Evolutionary conservation across 2,113 vertebrate species (phyloP), one percentile per base, ranked within the genome.

Genomic region (Illadopsis cleaveri): DNA sequence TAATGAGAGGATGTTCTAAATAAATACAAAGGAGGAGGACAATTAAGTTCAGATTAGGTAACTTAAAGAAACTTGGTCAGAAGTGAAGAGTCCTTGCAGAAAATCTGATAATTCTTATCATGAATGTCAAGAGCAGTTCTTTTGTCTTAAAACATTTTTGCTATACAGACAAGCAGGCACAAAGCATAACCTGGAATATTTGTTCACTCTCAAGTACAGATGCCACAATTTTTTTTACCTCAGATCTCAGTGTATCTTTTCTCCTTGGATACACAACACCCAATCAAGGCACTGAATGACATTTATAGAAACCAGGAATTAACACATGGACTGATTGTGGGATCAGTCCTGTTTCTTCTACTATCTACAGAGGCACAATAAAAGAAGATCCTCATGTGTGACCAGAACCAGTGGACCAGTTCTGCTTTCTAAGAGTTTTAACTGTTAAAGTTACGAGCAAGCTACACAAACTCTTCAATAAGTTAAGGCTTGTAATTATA

Each of bases 271-370:
- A 69, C 12, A 28, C 40, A 35, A 64, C 8, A 71, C 4, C 12
- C 23, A 8, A 54, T 24, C 27, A 40, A 51, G 9, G 16, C 48
- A 70, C 1, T 35, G 20, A 77, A 60, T 22, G 12, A 78, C n/a
- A 31, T 2, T 2, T 37, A 22, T 0, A 42, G 53, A 82, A 93
- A 85, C 5, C 8, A 62, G 11, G 27, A 91, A 51, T 44, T 53
- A 75, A 54, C 12, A 22, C 9, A 35, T 2, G 15, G 53, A 82
- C 82, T 11, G 15, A 57, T 31, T 3, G 16, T 12, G 0, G 0
- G 38, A 47, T 28, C 35, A 40, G 24, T n/a, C 37, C 30, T 54
- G 2, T 9, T 31, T 82, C 35, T 54, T 79, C 44, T 51, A 0
- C 40, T 56, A 3, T n/a, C 5, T 42, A 30, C 3, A 73, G 31